phyloP scores from a whole-genome alignment of 2,888 invertebrate genomes.

The Holacanthella duospinosa region DNA sequence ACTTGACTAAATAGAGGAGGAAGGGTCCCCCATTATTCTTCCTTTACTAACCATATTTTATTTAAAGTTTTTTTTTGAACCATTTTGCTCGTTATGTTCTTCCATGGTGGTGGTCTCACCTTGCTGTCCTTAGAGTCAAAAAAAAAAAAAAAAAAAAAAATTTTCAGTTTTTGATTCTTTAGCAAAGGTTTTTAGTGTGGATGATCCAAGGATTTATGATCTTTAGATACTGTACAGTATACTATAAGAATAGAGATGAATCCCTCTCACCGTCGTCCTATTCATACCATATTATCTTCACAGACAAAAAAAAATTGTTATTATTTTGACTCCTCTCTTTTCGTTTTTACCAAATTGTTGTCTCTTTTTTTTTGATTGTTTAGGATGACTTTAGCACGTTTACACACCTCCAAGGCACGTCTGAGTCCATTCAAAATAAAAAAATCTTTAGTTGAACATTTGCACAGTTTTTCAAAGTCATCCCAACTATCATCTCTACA shows the following conservation, averaged over 20 bases:
- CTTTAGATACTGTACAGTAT: no score
- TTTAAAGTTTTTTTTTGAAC: not conserved
- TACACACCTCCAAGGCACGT: conserved; percentile 1
- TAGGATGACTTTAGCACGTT: not conserved
- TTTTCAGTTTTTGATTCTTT: not conserved
- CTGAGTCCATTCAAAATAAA: no score
- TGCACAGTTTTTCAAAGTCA: not conserved
- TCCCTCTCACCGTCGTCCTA: not conserved
- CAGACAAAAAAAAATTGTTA: not conserved
- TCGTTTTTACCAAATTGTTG: conserved; percentile 1
- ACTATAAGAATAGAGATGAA: not conserved
- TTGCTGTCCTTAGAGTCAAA: not conserved
- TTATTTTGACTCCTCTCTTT: not conserved
- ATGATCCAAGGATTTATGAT: conserved; percentile 35
- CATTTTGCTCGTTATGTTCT: conserved; percentile 17
- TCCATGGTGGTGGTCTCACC: conserved; percentile 25
- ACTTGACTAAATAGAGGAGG: conserved; percentile 6
- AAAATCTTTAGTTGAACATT: no score
- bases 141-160: not conserved
- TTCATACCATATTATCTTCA: no score
- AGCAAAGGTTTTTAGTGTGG: conserved; percentile 6
- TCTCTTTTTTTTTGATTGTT: not conserved
- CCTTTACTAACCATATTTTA: conserved; percentile 4
- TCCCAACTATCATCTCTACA: not conserved
- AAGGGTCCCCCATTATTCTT: not conserved